Evolutionary conservation across 2,797 vertebrate genomes (phyloP), one percentile per base, ranked within the genome.

Genomic region (Sebastes itinus): DNA sequence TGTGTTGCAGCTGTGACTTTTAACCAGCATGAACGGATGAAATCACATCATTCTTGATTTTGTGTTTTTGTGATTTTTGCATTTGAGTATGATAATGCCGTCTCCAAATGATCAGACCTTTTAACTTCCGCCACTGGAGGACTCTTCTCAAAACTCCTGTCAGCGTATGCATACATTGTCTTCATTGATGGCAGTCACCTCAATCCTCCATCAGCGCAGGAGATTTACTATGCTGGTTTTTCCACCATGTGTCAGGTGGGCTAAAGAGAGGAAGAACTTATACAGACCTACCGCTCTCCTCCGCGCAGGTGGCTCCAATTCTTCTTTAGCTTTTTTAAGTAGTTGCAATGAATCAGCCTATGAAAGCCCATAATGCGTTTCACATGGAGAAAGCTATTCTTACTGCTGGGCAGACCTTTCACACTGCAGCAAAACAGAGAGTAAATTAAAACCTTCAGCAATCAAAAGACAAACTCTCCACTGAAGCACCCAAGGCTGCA

Each of bases 221-320:
- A 75, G 81, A 84, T 85, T 75, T 84, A 81, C 64, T 5, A 3
- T 59, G 72, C 27, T 62, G 65, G 79, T 87, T 84, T 84, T 79
- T 84, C 20, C 49, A 69, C 22, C 10, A 3, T 9, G 20, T 58
- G 56, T 73, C 84, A 86, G 77, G 87, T 80, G 84, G 8, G 58
- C 78, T 54, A 14, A 35, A 35, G 63, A 72, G 67, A 87, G 66
- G 56, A 62, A 52, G 54, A 84, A 32, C 69, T 83, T 81, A 14
- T 12, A 30, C 55, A 76, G 13, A 81, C 16, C 42, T 64, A 9
- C 18, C 30, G 61, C 69, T 77, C 64, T 72, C 62, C 67, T 84
- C 67, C 1, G 4, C 18, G 46, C 87, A 91, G 85, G 86, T 91
- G 88, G 87, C 88, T 92, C 79, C 58, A 79, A 85, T 92, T 86